Conservation (phyloP, 2,113 vertebrate species). For the Pyrgilauda ruficollis region DNA sequence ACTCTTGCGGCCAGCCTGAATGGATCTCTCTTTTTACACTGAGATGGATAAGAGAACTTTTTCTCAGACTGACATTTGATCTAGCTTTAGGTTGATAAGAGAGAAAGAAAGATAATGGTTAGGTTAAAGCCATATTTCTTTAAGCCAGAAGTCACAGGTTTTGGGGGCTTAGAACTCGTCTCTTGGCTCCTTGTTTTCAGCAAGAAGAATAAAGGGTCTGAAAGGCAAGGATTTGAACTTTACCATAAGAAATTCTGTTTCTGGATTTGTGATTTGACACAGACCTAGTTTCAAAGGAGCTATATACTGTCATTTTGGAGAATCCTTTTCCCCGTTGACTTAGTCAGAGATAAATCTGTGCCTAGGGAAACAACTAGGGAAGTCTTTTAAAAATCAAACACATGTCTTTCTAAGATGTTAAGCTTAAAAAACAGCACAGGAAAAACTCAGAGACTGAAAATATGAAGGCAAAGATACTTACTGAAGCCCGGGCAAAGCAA, state of each 20-base stretch:
- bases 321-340: background rate
- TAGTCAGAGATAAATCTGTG: background rate
- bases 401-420: background rate
- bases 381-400: conserved; percentile 1
- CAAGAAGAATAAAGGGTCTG: background rate
- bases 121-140: background rate
- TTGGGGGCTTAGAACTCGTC: background rate
- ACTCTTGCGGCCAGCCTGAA: rapidly evolving
- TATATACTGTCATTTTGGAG: background rate
- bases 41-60: background rate
- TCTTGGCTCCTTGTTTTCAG: background rate
- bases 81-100: background rate
- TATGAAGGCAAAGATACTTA: background rate
- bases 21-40: background rate
- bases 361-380: background rate
- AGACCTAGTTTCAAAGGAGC: background rate
- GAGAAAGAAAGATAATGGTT: background rate
- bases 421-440: background rate
- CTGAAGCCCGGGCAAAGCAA: background rate
- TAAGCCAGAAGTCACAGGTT: background rate
- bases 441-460: background rate
- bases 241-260: background rate
- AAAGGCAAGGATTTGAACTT: conserved; percentile 11
- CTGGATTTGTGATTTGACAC: background rate
- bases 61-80: background rate